Conservation (phyloP, 2,113 vertebrate genomes). For the Casuarius casuarius region DNA sequence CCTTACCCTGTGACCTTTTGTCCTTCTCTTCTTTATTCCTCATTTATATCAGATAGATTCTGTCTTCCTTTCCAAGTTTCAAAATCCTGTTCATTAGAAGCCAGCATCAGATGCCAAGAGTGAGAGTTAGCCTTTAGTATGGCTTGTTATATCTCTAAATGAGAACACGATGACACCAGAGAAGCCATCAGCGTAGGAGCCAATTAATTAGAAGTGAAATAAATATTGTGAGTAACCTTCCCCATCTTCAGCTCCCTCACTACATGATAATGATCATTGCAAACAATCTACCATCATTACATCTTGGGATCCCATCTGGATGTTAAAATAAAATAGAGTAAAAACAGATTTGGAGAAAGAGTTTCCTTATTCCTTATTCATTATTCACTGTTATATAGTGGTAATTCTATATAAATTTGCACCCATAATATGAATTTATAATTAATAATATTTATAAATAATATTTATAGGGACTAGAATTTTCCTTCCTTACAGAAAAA, state of each 20-base stretch:
- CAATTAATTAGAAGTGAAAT: not conserved
- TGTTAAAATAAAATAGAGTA: not conserved
- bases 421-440: accelerated
- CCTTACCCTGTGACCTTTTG: not conserved
- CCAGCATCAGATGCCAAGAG: conserved; percentile 24
- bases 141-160: conserved; percentile 3
- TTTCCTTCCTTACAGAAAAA: not conserved
- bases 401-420: not conserved
- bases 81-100: conserved; percentile 31
- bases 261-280: not conserved
- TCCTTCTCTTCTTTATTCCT: not conserved
- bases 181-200: not conserved
- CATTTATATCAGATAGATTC: not conserved
- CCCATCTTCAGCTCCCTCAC: not conserved
- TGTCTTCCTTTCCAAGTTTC: not conserved
- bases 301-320: not conserved
- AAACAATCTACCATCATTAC: not conserved
- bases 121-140: not conserved
- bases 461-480: not conserved
- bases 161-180: conserved; percentile 22
- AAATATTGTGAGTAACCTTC: not conserved
- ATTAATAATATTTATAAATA: too few species aligned
- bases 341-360: not conserved
- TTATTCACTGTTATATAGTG: not conserved
- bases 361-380: not conserved